Evolutionary conservation across 1,140 invertebrate species (phyloP), one percentile per base, ranked within the genome.

Genomic region (Orchesella cincta): DNA sequence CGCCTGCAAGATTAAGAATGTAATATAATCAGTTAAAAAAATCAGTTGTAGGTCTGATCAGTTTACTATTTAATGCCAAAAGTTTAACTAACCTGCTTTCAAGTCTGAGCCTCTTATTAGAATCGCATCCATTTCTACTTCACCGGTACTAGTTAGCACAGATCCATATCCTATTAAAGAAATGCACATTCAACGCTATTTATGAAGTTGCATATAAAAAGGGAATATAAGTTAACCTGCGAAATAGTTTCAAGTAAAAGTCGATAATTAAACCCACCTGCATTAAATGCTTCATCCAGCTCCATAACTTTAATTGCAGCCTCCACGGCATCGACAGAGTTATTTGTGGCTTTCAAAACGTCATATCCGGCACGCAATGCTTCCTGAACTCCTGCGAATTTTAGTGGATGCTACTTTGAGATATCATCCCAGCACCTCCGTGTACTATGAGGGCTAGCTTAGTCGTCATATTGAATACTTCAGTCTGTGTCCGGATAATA

Each of bases 41-140:
- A 46, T 8, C 5, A 46, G 5, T 5, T 8, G 18, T 46, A 46
- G 18, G 39, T 8, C 18, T 46, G 39, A 57, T 23, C 54, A 67
- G 5, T 8, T 12, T 67, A 31, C 23, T 67, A 33, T 29, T 2
- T 3, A 31, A 31, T 67, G 23, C 85, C 74, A 76, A 84, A 84
- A 54, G n/a, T n/a, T n/a, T n/a, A n/a, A n/a, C n/a, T n/a, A n/a
- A 79, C 85, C 82, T 46, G 88, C 88, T 64, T 86, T 84, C 46
- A 91, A 81, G 34, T 87, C 84, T 1, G 81, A 84, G 0, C 93
- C 93, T 80, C 92, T 88, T 88, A 93, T 92, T 23, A 94, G 88
- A 70, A 91, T 88, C 0, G 93, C 92, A 85, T 94, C 92, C 90
- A 93, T 90, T 86, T 93, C 91, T 0, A 93, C 89, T 70, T 89